A percentile compares a stretch with the other conserved stretches of the same genome.
Evolutionary conservation across 2,888 invertebrate genomes (phyloP).

Genomic region (Dichetophora obliterata): DNA sequence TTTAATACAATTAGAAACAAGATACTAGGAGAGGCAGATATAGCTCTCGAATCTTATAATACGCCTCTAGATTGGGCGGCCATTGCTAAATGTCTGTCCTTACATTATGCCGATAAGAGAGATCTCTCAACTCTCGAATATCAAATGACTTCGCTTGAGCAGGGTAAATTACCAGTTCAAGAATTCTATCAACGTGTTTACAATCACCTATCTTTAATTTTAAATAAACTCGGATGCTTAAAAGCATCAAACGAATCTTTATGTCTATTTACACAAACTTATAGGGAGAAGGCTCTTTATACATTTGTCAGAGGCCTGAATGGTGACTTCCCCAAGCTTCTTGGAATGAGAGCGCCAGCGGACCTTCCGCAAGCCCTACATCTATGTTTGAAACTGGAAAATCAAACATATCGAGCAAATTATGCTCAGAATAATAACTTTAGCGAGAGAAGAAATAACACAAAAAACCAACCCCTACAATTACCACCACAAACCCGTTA

Average conservation of each 20-base stretch:
- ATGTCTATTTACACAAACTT: slow-evolving; percentile 38
- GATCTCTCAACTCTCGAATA: too few relatives aligned
- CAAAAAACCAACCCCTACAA: background rate
- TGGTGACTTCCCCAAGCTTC: slow-evolving; percentile 26
- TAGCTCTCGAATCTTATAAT: slow-evolving; percentile 3
- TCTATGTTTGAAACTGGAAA: background rate
- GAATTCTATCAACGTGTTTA: slow-evolving; percentile 34
- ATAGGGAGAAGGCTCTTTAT: slow-evolving; percentile 38
- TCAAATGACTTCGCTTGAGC: slow-evolving; percentile 38
- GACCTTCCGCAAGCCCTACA: slow-evolving; percentile 14
- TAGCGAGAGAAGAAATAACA: background rate
- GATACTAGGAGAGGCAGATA: background rate
- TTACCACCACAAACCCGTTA: background rate
- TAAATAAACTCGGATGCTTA: slow-evolving; percentile 33
- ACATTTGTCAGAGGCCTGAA: slow-evolving; percentile 39
- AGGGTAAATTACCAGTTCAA: slow-evolving; percentile 23
- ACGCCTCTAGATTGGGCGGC: too few relatives aligned
- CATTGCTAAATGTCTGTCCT: too few relatives aligned
- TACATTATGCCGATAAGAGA: too few relatives aligned
- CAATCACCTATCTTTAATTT: slow-evolving; percentile 34
- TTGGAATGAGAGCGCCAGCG: slow-evolving; percentile 34
- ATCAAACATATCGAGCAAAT: too few relatives aligned
- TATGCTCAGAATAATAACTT: too few relatives aligned
- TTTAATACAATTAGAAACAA: background rate
- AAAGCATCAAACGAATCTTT: slow-evolving; percentile 32